A percentile compares a stretch with the other conserved stretches of the same genome.
phyloP scores from a whole-genome alignment of 2,888 invertebrate genomes.

The Lasioglossum oenotherae region DNA sequence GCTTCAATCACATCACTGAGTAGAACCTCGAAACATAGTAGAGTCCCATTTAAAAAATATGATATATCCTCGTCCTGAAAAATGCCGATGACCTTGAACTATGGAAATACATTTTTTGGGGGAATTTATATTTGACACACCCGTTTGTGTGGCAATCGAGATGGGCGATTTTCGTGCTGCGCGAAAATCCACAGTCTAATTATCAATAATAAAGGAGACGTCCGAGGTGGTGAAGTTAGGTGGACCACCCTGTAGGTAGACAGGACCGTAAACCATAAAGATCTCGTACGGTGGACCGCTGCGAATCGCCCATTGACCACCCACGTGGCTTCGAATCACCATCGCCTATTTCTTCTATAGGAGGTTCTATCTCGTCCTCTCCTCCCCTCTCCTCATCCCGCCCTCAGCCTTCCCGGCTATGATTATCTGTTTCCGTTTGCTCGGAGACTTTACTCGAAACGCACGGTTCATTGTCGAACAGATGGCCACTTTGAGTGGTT shows the following conservation, averaged over 20 bases:
- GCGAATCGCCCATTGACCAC: slow-evolving; percentile 76
- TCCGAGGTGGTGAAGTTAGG: background rate
- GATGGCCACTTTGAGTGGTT: background rate
- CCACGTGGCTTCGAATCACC: slow-evolving; percentile 65
- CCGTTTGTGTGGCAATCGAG: too few species aligned
- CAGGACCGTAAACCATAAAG: slow-evolving; percentile 70
- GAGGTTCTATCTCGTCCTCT: background rate
- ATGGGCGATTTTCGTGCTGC: too few species aligned
- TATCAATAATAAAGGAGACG: background rate
- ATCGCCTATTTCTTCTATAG: slow-evolving; percentile 19
- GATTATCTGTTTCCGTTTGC: slow-evolving; percentile 13
- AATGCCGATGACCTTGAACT: background rate
- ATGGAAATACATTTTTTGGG: background rate
- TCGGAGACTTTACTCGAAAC: background rate
- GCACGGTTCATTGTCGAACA: background rate
- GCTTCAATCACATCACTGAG: too few species aligned
- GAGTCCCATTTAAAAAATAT: background rate
- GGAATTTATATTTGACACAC: too few species aligned
- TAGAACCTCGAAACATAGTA: background rate
- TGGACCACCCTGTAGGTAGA: slow-evolving; percentile 56
- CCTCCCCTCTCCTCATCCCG: background rate
- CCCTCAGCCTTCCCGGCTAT: background rate
- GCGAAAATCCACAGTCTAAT: background rate
- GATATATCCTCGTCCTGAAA: too few species aligned
- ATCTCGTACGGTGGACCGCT: slow-evolving; percentile 58